Percentiles rank a stretch among this genome's conserved stretches.
Conservation (phyloP, 2,113 vertebrate species). For the Scartelaos histophorus region DNA sequence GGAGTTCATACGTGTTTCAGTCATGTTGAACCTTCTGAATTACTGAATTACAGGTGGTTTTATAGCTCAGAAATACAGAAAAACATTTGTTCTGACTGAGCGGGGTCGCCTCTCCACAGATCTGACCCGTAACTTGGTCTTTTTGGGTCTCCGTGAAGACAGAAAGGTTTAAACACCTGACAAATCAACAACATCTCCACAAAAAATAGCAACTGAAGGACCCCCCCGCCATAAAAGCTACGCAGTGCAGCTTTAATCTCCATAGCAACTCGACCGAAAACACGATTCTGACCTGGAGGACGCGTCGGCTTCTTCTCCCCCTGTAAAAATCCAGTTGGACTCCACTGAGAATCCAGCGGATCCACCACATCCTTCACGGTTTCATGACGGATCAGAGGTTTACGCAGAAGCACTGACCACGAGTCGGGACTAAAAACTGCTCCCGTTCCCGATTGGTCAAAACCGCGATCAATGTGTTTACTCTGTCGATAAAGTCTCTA, state of each 20-base stretch:
- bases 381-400: neutral
- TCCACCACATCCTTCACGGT: conserved; percentile 48
- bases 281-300: conserved; percentile 51
- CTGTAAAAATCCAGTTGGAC: conserved; percentile 29
- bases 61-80: no score
- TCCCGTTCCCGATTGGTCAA: conserved; percentile 50
- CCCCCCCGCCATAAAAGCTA: no score
- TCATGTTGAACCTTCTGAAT: no score
- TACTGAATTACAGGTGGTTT: no score
- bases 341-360: conserved; percentile 42
- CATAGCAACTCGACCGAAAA: neutral
- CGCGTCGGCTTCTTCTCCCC: conserved; percentile 3
- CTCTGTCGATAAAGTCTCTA: conserved; percentile 69
- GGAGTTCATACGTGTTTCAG: no score
- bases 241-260: no score
- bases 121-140: no score
- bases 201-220: no score
- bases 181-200: neutral
- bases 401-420: neutral
- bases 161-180: no score
- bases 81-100: no score
- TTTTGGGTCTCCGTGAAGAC: no score
- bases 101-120: no score
- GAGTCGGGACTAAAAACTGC: conserved; percentile 23
- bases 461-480: conserved; percentile 42